Base-by-base conservation (phyloP, 2,888 invertebrate species). In the Trypoxylon attenuatum region DNA sequence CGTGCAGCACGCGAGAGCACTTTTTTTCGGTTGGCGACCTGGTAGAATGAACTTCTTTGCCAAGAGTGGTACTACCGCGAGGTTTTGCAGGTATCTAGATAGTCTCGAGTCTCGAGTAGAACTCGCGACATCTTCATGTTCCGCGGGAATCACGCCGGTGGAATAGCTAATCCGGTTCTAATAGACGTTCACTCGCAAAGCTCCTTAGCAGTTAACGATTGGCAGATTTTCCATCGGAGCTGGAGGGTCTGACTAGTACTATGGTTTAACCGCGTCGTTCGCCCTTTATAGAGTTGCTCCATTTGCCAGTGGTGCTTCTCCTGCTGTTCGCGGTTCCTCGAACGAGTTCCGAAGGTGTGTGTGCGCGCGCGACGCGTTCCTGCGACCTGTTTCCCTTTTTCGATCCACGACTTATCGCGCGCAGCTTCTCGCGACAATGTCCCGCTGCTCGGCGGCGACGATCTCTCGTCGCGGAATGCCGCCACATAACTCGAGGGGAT, bases 281-380 rank as follows among this genome's bases (percentile, higher is more conserved):
- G 58, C 73, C 64, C 72, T 83, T 83, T 83, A 83, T 83, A 78
- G 80, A 82, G 82, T 77, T 77, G 81, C 79, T 82, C 81, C 79
- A 81, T 82, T 82, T 81, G 76, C 78, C 72, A 50, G 52, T 25
- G 56, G 43, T 57, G 56, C 52, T 59, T 49, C 61, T 50, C 54
- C 21, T 19, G 18, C 50, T 51, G 50, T n/a, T 33, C 41, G 50
- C 57, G n/a, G n/a, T n/a, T 45, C 45, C 64, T 57, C 55, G 58
- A 54, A 42, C 50, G 41, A 43, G 57, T 33, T 43, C 49, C 49
- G 38, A 52, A 58, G 59, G 41, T 69, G 60, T 71, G 68, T 74
- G 66, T 62, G 52, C 55, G 60, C 53, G n/a, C 53, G 47, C 58
- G 22, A 63, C 49, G 27, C 47, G 53, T 63, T 60, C 43, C 58